phyloP scores from a whole-genome alignment of 2,888 invertebrate genomes.

The Ernsta delagoae region DNA sequence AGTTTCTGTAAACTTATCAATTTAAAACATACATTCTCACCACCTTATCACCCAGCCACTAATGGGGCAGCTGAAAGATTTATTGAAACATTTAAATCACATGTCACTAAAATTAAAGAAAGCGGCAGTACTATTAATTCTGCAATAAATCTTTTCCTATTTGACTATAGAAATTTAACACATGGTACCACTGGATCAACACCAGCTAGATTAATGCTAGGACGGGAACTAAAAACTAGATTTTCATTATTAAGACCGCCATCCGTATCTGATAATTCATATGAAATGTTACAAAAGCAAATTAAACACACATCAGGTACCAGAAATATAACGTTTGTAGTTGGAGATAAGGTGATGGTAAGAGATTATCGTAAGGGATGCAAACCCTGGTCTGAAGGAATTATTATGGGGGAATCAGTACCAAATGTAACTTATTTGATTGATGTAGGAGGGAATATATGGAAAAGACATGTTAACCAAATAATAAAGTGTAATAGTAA shows the following conservation, averaged over 20 bases:
- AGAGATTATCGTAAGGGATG: neutral
- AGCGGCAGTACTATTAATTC: conserved; percentile 14
- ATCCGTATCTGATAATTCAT: neutral
- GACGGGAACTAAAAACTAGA: neutral
- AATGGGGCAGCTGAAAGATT: conserved; percentile 41
- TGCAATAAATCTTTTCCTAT: neutral
- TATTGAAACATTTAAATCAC: conserved; percentile 40
- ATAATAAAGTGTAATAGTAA: neutral
- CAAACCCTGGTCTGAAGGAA: neutral
- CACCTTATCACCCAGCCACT: conserved; percentile 40
- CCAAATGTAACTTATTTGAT: neutral
- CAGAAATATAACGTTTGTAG: neutral
- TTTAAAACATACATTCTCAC: conserved; percentile 39
- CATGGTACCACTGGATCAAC: neutral
- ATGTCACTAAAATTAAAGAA: conserved; percentile 35
- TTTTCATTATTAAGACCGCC: conserved; percentile 1
- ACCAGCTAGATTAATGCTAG: neutral
- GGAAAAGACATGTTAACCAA: conserved; percentile 3
- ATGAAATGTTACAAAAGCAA: neutral
- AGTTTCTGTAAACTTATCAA: conserved; percentile 37
- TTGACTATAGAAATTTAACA: neutral
- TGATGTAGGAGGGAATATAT: neutral
- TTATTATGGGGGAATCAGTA: neutral
- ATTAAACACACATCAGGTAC: neutral
- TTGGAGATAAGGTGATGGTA: neutral